Evolutionary conservation across 92 coral and sea anemone species (phyloP).

Genomic region (Bergia puertoricense): DNA sequence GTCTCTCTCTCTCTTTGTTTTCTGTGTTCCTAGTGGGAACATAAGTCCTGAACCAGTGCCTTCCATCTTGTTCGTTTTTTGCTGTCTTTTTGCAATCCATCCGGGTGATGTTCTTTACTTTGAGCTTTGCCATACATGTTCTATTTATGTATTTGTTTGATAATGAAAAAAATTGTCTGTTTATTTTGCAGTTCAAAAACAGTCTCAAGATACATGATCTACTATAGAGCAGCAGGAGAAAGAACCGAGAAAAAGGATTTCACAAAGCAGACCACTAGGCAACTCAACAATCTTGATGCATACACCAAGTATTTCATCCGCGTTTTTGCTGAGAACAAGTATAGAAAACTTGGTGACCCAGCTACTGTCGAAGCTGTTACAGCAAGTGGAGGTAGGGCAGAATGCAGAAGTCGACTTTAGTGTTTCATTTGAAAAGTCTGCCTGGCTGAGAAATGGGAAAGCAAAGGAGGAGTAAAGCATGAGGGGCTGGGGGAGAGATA

Average conservation of each 20-base stretch:
- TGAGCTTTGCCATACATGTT: too few relatives aligned
- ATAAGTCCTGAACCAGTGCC: too few relatives aligned
- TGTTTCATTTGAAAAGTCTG: too few relatives aligned
- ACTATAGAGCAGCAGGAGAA: conserved; percentile 30
- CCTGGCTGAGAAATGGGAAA: too few relatives aligned
- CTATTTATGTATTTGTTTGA: not conserved
- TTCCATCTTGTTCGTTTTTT: too few relatives aligned
- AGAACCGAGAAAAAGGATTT: conserved; percentile 7
- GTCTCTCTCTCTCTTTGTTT: too few relatives aligned
- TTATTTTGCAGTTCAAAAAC: conserved; percentile 10
- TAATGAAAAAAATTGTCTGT: not conserved
- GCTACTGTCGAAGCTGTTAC: conserved; percentile 28
- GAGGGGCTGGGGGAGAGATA: too few relatives aligned
- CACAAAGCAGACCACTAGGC: conserved; percentile 28
- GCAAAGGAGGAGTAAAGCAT: too few relatives aligned
- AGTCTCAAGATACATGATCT: conserved; percentile 20
- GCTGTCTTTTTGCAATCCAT: too few relatives aligned
- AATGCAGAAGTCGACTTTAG: not conserved
- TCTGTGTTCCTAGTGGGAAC: too few relatives aligned
- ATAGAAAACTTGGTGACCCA: not conserved
- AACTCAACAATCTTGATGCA: conserved; percentile 27
- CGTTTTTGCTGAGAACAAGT: conserved; percentile 22
- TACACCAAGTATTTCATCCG: conserved; percentile 31
- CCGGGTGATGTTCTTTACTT: too few relatives aligned
- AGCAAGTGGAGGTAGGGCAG: conserved; percentile 25